A percentile compares a stretch with the other conserved stretches of the same genome.
phyloP scores from a whole-genome alignment of 2,797 vertebrate genomes.

The Rhinichthys osculus region DNA sequence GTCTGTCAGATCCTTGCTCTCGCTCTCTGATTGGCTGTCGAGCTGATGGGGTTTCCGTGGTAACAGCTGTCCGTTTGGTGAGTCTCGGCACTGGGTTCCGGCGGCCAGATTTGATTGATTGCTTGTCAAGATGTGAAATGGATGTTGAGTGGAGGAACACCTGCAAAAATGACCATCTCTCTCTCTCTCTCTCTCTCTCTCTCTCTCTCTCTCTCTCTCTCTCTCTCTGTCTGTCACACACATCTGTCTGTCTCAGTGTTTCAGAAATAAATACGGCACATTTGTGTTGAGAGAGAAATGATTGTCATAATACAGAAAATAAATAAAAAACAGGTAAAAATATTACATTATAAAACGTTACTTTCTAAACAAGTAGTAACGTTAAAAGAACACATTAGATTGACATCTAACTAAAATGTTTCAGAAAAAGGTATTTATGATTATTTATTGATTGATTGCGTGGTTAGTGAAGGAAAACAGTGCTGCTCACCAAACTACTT shows the following conservation, averaged over 20 bases:
- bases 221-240: not conserved
- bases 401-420: no score
- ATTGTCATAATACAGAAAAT: no score
- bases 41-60: slow-evolving; percentile 16
- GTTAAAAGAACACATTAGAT: no score
- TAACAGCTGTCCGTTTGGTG: slow-evolving; percentile 18
- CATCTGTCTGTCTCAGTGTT: not conserved
- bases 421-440: no score
- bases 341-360: no score
- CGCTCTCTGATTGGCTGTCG: slow-evolving; percentile 10
- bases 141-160: slow-evolving; percentile 20
- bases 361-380: no score
- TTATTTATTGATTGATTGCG: no score
- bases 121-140: slow-evolving; percentile 31
- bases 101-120: slow-evolving; percentile 20
- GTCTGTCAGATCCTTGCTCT: not conserved
- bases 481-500: no score
- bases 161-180: slow-evolving; percentile 15
- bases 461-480: no score
- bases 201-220: not conserved
- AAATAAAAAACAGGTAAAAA: no score
- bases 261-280: not conserved
- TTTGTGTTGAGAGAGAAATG: not conserved
- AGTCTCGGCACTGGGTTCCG: not conserved
- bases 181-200: not conserved